Evolutionary conservation across 2,113 vertebrate genomes (phyloP).

Genomic region (Oncorhynchus clarkii): DNA sequence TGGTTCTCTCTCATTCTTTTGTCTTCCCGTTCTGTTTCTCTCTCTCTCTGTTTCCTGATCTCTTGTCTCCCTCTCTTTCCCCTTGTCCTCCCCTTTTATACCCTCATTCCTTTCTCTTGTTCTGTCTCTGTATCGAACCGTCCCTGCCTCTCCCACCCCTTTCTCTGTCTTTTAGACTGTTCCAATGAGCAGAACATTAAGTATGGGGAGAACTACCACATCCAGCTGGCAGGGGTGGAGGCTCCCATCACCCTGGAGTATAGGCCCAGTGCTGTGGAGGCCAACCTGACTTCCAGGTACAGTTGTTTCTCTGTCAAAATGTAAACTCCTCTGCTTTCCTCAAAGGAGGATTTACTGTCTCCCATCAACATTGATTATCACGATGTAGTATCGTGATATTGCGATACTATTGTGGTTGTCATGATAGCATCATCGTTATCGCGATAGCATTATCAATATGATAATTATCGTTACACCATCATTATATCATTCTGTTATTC

Average conservation of each 20-base stretch:
- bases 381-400: too few species aligned
- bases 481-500: too few species aligned
- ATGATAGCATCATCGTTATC: too few species aligned
- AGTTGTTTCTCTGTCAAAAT: background rate
- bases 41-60: background rate
- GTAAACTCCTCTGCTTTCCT: too few species aligned
- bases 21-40: constrained; percentile 4
- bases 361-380: too few species aligned
- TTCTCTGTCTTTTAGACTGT: constrained; percentile 63
- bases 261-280: constrained; percentile 61
- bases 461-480: background rate
- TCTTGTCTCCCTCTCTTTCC: constrained; percentile 7
- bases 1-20: constrained; percentile 17
- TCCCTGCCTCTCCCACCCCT: background rate
- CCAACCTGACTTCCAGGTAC: constrained; percentile 65
- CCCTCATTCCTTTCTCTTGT: background rate
- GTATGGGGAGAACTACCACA: constrained; percentile 63
- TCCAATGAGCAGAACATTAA: constrained; percentile 57
- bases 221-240: constrained; percentile 40
- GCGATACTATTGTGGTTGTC: too few species aligned
- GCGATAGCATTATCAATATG: background rate
- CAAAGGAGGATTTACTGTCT: too few species aligned
- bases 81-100: background rate
- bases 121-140: background rate
- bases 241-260: constrained; percentile 63